Conservation (phyloP, 2,888 invertebrate genomes). For the Tetanocera ferruginea region DNA sequence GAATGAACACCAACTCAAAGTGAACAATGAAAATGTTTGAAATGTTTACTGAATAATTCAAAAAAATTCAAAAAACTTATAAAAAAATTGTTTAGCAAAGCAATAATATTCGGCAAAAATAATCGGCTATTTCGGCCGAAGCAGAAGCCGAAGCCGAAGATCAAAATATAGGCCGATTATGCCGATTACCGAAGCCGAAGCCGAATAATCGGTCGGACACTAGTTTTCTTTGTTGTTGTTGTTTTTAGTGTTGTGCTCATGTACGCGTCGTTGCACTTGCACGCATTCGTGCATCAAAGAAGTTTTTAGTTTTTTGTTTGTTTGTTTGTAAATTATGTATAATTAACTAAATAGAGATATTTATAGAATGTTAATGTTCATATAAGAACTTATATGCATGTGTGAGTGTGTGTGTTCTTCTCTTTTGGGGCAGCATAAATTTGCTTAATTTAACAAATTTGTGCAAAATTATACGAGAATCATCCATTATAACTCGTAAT, state of each 20-base stretch:
- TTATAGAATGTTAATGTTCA: not conserved
- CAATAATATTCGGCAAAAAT: no score
- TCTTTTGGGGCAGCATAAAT: not conserved
- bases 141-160: no score
- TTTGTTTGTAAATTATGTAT: not conserved
- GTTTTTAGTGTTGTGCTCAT: not conserved
- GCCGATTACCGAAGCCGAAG: no score
- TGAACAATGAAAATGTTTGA: no score
- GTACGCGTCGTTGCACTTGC: constrained; percentile 21
- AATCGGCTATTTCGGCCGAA: no score
- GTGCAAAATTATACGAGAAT: not conserved
- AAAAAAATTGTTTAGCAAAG: no score
- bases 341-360: not conserved
- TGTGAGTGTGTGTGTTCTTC: not conserved
- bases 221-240: not conserved
- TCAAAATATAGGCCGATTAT: no score
- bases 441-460: constrained; percentile 11
- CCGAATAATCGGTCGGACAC: no score
- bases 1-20: no score
- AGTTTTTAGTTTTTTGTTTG: not conserved
- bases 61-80: no score
- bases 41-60: no score
- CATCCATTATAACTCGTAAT: not conserved
- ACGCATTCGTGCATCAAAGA: constrained; percentile 26
- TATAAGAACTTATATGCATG: not conserved